Base-by-base conservation (phyloP, 2,888 invertebrate species). In the Diaperis boleti region DNA sequence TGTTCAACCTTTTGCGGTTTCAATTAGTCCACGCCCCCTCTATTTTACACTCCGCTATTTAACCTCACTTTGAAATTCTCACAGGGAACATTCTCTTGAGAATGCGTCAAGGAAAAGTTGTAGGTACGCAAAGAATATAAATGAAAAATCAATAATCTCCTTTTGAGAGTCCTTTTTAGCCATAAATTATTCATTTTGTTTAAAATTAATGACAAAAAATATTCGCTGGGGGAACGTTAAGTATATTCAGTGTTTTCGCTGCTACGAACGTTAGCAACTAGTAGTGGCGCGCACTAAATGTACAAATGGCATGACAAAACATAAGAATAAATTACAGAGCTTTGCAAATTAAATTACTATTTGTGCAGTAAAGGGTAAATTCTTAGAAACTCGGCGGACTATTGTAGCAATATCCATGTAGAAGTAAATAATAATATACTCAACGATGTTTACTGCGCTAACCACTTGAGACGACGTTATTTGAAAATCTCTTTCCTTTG, bases 151-250 rank as follows among this genome's bases (percentile, higher is more conserved):
- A 22, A 55, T 64, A 49, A 50, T 47, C 54, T 56, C 10, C 42
- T 47, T 63, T 54, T 45, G 47, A 55, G n/a, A 14, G 55, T 20
- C 17, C 37, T 54, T 29, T 37, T 64, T 60, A 56, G 22, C 44
- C 22, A 64, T 64, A 55, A 33, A 64, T 64, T 64, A 64, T 64
- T 64, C 64, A 64, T 62, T 56, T 56, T 49, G 45, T 56, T 62
- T 62, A 55, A 62, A 56, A 56, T 56, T 62, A 62, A 62, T 62
- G 62, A 56, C 41, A 47, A 59, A 39, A 39, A 49, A 54, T 54
- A 41, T 42, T 54, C 54, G 29, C 54, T 8, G 6, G 54, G 31
- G 42, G 42, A 31, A 14, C 31, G 15, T 33, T 10, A 14, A 29
- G 4, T 31, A 10, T 44, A 26, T 42, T 18, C n/a, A n/a, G n/a